phyloP scores from a whole-genome alignment of 1,140 invertebrate genomes.

The Dreissena rostriformis region DNA sequence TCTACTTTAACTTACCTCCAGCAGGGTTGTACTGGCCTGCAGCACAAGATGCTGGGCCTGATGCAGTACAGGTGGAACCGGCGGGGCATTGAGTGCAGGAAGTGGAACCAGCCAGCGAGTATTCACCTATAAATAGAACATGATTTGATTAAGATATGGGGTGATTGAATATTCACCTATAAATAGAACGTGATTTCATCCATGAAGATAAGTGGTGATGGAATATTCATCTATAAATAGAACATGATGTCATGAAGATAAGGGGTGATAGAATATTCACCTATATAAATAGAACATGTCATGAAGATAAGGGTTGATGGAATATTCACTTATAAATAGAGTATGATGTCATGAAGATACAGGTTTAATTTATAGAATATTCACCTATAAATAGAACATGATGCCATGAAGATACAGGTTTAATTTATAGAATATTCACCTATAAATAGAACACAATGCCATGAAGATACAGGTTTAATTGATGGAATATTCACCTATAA shows the following conservation, averaged over 20 bases:
- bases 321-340: not conserved
- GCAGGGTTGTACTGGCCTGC: constrained; percentile 66
- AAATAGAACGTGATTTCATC: not conserved
- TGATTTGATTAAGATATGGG: not conserved
- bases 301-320: not conserved
- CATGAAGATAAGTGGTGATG: not conserved
- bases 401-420: too few species aligned
- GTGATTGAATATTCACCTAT: not conserved
- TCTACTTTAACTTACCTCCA: constrained; percentile 54
- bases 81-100: constrained; percentile 67
- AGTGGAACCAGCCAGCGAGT: constrained; percentile 61
- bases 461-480: too few species aligned
- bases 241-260: too few species aligned
- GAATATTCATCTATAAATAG: not conserved
- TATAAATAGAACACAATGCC: too few species aligned
- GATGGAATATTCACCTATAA: too few species aligned
- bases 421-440: too few species aligned
- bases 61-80: constrained; percentile 63
- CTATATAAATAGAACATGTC: constrained; percentile 1
- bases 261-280: not conserved
- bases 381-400: too few species aligned
- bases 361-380: too few species aligned
- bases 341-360: too few species aligned
- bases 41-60: constrained; percentile 57
- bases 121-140: constrained; percentile 50